These are phyloP conservation scores for Serrognathus titanus DNA, from an alignment of 2,888 invertebrate species.

Conservation along the genomic window DNA sequence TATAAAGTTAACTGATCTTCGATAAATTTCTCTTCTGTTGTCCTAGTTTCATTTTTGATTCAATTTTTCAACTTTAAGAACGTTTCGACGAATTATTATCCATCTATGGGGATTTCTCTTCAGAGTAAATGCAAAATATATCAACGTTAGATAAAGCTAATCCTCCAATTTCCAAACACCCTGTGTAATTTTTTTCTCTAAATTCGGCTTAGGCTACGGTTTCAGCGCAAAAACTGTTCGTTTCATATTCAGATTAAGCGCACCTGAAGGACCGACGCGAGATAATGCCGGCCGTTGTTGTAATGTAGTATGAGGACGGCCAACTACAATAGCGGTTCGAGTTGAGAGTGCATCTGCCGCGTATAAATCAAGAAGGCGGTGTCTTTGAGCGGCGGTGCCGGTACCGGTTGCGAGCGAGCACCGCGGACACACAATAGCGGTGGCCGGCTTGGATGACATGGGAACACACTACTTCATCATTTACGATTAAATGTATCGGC, in stretches of 20 bases:
- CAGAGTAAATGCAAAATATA: too few species aligned
- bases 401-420: slow-evolving; percentile 1
- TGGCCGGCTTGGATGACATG: slow-evolving; percentile 2
- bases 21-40: too few species aligned
- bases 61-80: too few species aligned
- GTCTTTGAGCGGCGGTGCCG: slow-evolving; percentile 10
- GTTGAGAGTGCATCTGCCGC: slow-evolving; percentile 11
- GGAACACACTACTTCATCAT: slow-evolving; percentile 4
- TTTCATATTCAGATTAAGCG: slow-evolving; percentile 1
- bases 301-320: neutral
- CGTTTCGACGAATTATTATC: too few species aligned
- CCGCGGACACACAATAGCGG: slow-evolving; percentile 4
- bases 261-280: neutral
- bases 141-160: too few species aligned
- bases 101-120: too few species aligned
- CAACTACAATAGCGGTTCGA: slow-evolving; percentile 1
- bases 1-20: too few species aligned
- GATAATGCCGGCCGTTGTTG: neutral
- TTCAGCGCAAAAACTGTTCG: neutral
- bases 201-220: neutral
- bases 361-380: slow-evolving; percentile 15
- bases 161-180: too few species aligned
- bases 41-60: too few species aligned
- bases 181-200: too few species aligned
- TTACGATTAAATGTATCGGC: slow-evolving; percentile 4